Evolutionary conservation across 2,888 invertebrate species (phyloP).

Genomic region (Augochlorella aurata): DNA sequence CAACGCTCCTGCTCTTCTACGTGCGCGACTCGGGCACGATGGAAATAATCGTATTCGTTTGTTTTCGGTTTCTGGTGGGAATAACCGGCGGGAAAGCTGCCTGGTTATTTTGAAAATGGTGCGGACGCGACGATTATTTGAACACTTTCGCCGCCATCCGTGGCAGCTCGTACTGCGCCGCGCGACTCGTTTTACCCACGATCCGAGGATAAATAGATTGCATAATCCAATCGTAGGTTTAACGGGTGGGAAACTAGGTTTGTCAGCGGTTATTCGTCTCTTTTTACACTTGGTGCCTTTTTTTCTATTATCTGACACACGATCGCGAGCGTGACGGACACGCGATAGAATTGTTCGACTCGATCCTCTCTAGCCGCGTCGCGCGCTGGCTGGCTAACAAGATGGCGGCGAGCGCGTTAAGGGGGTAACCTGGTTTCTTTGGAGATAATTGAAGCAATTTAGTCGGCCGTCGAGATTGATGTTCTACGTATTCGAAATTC

Average conservation of each 20-base stretch:
- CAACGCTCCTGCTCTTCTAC: neutral
- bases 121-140: neutral
- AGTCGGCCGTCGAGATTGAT: neutral
- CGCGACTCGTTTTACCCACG: neutral
- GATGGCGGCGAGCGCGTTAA: conserved; percentile 11
- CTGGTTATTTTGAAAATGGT: conserved; percentile 3
- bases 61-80: neutral
- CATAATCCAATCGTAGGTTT: neutral
- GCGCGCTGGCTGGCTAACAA: neutral
- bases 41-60: neutral
- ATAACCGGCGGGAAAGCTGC: neutral
- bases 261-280: neutral
- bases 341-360: neutral
- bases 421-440: neutral
- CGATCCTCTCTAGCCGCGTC: neutral
- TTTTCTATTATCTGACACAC: conserved; percentile 12
- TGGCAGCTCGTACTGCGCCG: neutral
- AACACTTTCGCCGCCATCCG: neutral
- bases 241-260: neutral
- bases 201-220: neutral
- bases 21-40: no score
- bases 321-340: neutral
- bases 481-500: no score
- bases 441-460: neutral
- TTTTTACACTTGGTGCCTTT: conserved; percentile 10